Percentiles rank a stretch among this genome's conserved stretches.
Evolutionary conservation across 2,113 vertebrate species (phyloP).

Genomic region (Typhlomys cinereus): DNA sequence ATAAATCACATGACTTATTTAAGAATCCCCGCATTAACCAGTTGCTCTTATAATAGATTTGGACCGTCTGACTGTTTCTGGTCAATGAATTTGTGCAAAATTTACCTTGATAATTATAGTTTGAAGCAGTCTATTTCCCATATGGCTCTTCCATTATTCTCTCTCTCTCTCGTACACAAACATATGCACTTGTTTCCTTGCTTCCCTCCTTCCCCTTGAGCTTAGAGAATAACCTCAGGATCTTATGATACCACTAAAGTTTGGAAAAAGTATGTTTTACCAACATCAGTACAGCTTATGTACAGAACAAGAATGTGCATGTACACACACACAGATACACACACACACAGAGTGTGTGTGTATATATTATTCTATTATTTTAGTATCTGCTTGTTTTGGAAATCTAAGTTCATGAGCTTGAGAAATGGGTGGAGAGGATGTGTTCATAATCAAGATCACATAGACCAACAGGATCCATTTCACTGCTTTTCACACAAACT

Average conservation of each 20-base stretch:
- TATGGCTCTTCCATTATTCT: too few species aligned
- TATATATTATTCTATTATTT: neutral
- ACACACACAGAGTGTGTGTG: neutral
- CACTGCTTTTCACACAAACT: neutral
- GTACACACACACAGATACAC: neutral
- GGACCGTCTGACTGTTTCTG: neutral
- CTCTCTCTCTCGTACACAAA: neutral
- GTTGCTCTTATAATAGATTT: neutral
- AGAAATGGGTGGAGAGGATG: neutral
- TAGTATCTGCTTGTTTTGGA: neutral
- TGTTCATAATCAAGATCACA: neutral
- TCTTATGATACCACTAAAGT: neutral
- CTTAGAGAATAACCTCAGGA: neutral
- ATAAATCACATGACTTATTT: neutral
- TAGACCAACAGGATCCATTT: neutral
- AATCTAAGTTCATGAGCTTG: neutral
- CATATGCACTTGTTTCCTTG: too few species aligned
- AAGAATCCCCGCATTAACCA: neutral
- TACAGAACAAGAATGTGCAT: neutral
- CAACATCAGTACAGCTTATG: neutral
- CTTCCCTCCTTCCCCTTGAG: neutral
- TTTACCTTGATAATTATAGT: neutral
- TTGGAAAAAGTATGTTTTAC: neutral
- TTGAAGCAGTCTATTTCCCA: neutral
- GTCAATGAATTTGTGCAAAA: neutral